Evolutionary conservation across 2,113 vertebrate species (phyloP), one percentile per base, ranked within the genome.

Genomic region (Polyodon spathula): DNA sequence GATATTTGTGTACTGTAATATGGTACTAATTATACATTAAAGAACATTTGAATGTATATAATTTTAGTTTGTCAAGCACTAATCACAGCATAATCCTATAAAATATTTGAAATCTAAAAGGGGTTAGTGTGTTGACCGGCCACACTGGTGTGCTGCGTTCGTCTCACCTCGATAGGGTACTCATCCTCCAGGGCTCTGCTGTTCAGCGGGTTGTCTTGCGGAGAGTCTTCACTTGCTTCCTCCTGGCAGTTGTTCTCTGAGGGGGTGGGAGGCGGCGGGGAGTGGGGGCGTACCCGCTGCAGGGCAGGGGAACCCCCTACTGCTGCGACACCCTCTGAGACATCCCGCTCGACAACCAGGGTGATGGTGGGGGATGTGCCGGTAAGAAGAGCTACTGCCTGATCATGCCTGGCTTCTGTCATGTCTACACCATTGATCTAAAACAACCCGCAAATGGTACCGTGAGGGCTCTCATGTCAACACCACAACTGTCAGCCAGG

Each of bases 381-480:
- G 0, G 95, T 98, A 88, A 99, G 93, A 80, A 99, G 85, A 43
- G 93, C 90, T 87, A 99, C 96, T 63, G 96, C 96, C 74, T 97
- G 96, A 83, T 98, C 96, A 84, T 99, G 95, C 76, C 95, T 90
- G 89, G 96, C 96, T 83, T 99, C 96, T 58, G 93, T 92, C 94
- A 98, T 90, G 83, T 97, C 95, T 88, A 98, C 93, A 83, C 96
- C 95, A 78, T 97, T 98, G 89, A 99, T 99, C 95, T 99, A 84
- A 66, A 88, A 88, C 37, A n/a, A 84, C 71, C 82, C 68, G 74
- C 79, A 80, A 77, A 86, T 70, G 53, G 71, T 14, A 10, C 55
- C 6, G n/a, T 64, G 44, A 64, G 37, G 16, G 11, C 76, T 74
- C 66, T 70, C 58, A n/a, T n/a, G n/a, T n/a, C 27, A 27, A 27